Base-by-base conservation (phyloP, 2,113 vertebrate genomes). In the Dicaeum eximium region DNA sequence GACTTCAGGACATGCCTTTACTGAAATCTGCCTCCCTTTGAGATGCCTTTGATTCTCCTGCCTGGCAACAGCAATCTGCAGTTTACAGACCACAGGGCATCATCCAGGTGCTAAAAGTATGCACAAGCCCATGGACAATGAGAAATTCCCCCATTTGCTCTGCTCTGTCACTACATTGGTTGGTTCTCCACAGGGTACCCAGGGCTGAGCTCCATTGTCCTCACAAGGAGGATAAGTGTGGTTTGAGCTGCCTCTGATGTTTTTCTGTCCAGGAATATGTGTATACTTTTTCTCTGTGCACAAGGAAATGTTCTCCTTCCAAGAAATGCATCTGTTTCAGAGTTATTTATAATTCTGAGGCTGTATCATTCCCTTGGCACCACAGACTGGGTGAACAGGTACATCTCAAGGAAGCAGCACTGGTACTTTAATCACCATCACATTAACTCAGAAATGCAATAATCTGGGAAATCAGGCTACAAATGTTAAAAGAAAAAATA, bases 311-410 rank as follows among this genome's bases (percentile, higher is more conserved):
- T 62, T 88, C 56, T 75, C n/a, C 66, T 94, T 96, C 91, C 88
- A 94, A 90, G 90, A 88, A 93, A 53, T 44, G 60, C 58, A 73
- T 58, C 75, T 83, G 86, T 77, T 94, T 66, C 47, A 48, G 54
- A 71, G 35, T 45, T 94, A 80, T 80, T 94, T 90, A 44, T 70
- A 74, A 57, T 73, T 33, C 42, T 83, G 48, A 86, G 54, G 47
- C 54, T 73, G 10, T 73, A 70, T 70, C 38, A 56, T 64, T 95
- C 88, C 72, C 88, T 80, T 86, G 82, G 80, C 47, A 84, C 44
- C 17, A 64, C 60, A 56, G 72, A 28, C 80, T 86, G 51, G 13
- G 35, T 90, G 94, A 95, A 78, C 83, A 94, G 88, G 95, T 90
- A 94, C 75, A 71, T 86, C 47, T 88, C 88, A 90, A 83, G 72